Percentiles rank a stretch among this genome's conserved stretches.
These are phyloP conservation scores for Synanthedon andrenaeformis DNA, from an alignment of 2,888 invertebrate genomes.

Conservation along the genomic window DNA sequence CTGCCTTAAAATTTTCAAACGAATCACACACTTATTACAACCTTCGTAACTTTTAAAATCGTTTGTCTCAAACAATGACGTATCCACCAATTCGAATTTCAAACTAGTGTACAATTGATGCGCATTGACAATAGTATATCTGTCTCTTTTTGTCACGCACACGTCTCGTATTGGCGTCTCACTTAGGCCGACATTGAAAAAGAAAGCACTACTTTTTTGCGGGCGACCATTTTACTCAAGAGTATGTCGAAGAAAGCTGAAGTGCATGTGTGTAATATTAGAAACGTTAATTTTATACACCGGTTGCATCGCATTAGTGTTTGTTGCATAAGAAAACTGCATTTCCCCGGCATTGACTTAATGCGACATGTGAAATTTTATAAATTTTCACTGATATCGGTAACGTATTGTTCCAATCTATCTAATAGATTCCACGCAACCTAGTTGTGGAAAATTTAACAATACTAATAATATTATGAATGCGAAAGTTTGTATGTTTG, in stretches of 20 bases:
- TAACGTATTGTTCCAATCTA: neutral
- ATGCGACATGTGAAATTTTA: conserved; percentile 16
- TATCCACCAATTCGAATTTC: conserved; percentile 32
- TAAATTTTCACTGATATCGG: conserved; percentile 11
- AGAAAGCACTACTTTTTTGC: conserved; percentile 63
- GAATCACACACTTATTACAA: conserved; percentile 35
- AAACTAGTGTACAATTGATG: conserved; percentile 32
- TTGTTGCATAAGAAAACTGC: conserved; percentile 66
- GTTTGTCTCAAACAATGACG: conserved; percentile 40
- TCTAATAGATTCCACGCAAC: conserved; percentile 1
- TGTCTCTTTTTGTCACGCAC: conserved; percentile 32
- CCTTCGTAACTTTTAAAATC: conserved; percentile 31
- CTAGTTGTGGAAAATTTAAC: conserved; percentile 11
- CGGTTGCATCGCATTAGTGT: conserved; percentile 53
- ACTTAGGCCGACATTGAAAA: conserved; percentile 59
- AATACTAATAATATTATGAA: neutral
- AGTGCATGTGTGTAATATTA: conserved; percentile 64
- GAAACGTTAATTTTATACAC: conserved; percentile 54
- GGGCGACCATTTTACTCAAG: conserved; percentile 48
- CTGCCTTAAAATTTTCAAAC: conserved; percentile 22
- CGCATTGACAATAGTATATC: conserved; percentile 38
- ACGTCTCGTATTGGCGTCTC: conserved; percentile 24
- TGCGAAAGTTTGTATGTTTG: too few species aligned
- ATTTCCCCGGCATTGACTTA: conserved; percentile 39
- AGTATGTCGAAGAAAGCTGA: conserved; percentile 68